Evolutionary conservation across 2,113 vertebrate species (phyloP).

Genomic region (Neodon shergylaensis): DNA sequence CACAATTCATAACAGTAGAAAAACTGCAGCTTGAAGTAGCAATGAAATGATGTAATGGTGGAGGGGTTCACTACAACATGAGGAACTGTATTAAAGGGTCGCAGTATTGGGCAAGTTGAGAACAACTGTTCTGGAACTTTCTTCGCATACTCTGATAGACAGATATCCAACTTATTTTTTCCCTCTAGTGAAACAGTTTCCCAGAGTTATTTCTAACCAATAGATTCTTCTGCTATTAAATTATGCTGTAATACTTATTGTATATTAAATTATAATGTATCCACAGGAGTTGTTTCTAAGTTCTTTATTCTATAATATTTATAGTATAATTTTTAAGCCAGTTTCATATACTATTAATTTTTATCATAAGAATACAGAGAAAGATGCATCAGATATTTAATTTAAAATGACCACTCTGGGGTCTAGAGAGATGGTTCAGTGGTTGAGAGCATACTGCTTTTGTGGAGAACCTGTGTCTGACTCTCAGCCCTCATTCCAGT

Average conservation of each 20-base stretch:
- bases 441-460: background rate
- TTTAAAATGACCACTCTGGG: background rate
- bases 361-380: background rate
- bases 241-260: background rate
- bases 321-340: background rate
- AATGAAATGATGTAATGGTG: background rate
- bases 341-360: background rate
- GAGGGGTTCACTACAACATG: background rate
- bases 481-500: too few relatives aligned
- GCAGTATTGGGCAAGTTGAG: background rate
- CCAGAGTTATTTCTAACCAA: background rate
- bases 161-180: constrained; percentile 1
- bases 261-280: background rate
- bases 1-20: background rate
- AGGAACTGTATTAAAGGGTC: background rate
- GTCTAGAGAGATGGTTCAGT: background rate
- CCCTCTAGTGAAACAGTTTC: background rate
- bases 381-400: background rate
- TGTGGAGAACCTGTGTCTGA: background rate
- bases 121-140: background rate
- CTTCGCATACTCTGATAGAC: background rate
- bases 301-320: background rate
- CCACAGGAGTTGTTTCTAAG: background rate
- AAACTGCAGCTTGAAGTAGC: background rate
- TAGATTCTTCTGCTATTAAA: background rate